Base-by-base conservation (phyloP, 2,888 invertebrate species). In the Drosophila mimetica region DNA sequence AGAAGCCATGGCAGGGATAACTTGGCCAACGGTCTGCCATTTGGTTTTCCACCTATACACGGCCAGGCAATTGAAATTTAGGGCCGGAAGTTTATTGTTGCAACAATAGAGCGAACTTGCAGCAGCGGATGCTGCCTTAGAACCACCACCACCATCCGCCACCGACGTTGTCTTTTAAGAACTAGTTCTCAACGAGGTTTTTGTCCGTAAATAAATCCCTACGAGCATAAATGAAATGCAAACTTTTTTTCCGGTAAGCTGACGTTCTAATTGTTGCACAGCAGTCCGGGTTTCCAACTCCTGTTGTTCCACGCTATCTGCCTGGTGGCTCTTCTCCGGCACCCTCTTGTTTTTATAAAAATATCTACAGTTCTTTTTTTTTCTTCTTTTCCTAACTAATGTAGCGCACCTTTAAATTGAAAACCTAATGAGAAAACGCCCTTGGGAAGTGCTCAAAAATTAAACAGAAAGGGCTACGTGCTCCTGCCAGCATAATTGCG, bases 201-300 rank as follows among this genome's bases (percentile, higher is more conserved):
- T 76, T 69, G 79, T 76, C 57, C 50, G 61, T 67, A 77, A 85
- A 79, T 70, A 46, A 46, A 82, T 87, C 74, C 78, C 82, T 75
- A 74, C 75, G 80, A 82, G 80, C 70, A 77, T 77, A 85, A 85
- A 87, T 87, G 77, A 78, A 87, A 85, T 86, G 84, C 86, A 85
- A 85, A 86, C 82, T 84, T 85, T 84, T 84, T 84, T 84, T 86
- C 86, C 82, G 82, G 85, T 84, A 76, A 84, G 72, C 86, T 84
- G 86, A 77, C 83, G 79, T 75, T 82, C 85, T 84, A 84, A 84
- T 84, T 84, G 84, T 84, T 82, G 64, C 36, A 36, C 16, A 65
- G 70, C 79, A 76, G 76, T 72, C 77, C 70, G 69, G 34, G 74
- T 61, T 60, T 63, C 54, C 59, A 69, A 46, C 44, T 61, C 41